A percentile compares a stretch with the other conserved stretches of the same genome.
These are phyloP conservation scores for Barypeithes pellucidus DNA, from an alignment of 2,888 invertebrate species.

Conservation along the genomic window DNA sequence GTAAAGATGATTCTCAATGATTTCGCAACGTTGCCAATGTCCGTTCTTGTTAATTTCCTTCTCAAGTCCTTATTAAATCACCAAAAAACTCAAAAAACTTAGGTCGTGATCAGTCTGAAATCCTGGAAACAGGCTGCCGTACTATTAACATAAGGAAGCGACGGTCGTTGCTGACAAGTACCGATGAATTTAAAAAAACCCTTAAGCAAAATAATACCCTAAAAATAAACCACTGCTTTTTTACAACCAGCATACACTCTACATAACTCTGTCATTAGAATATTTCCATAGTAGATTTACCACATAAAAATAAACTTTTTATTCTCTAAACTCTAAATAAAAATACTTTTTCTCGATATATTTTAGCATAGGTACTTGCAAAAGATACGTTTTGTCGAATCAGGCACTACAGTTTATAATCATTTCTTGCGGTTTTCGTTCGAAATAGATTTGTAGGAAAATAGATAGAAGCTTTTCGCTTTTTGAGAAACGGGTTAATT, in stretches of 20 bases:
- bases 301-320: slow-evolving; percentile 48
- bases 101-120: too few relatives aligned
- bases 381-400: slow-evolving; percentile 64
- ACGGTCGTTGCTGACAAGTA: too few relatives aligned
- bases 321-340: slow-evolving; percentile 40
- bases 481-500: background rate
- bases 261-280: slow-evolving; percentile 24
- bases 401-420: slow-evolving; percentile 64
- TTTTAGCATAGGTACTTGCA: slow-evolving; percentile 59
- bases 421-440: slow-evolving; percentile 9
- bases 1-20: too few relatives aligned
- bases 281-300: slow-evolving; percentile 28
- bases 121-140: too few relatives aligned
- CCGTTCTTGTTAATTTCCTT: too few relatives aligned
- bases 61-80: too few relatives aligned
- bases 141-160: too few relatives aligned
- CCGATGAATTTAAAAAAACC: too few relatives aligned
- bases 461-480: background rate
- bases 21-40: too few relatives aligned
- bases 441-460: background rate
- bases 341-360: slow-evolving; percentile 47
- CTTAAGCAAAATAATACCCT: background rate
- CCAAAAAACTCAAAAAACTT: too few relatives aligned
- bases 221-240: background rate
- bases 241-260: slow-evolving; percentile 15